These are phyloP conservation scores for Cnemophilus loriae DNA, from an alignment of 2,113 vertebrate species.

Conservation along the genomic window DNA sequence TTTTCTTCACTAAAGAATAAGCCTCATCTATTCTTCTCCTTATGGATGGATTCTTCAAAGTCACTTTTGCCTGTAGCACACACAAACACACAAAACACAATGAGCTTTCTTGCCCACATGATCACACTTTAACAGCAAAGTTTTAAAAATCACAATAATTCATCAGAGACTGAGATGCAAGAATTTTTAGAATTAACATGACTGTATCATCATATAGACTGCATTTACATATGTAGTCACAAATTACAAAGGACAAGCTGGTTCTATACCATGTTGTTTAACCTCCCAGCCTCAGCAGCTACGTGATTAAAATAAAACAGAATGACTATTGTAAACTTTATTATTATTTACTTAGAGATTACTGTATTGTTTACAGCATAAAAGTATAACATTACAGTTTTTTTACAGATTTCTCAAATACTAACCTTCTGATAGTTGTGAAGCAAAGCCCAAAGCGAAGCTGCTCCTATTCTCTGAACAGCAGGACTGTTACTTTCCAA, in stretches of 20 bases:
- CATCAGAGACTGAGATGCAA: background rate
- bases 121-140: background rate
- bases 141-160: background rate
- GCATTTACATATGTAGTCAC: background rate
- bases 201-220: background rate
- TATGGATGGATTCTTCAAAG: constrained; percentile 88
- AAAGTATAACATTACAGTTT: background rate
- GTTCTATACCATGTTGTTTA: background rate
- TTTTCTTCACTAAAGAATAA: constrained; percentile 75
- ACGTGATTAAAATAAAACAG: background rate
- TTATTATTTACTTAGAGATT: background rate
- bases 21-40: constrained; percentile 86
- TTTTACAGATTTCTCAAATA: background rate
- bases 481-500: constrained; percentile 78
- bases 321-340: background rate
- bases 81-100: background rate
- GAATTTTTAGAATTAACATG: background rate
- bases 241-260: background rate
- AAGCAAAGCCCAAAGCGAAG: constrained; percentile 90
- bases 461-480: constrained; percentile 82
- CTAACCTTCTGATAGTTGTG: constrained; percentile 92
- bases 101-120: background rate
- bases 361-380: background rate
- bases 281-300: background rate
- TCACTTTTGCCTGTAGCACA: constrained; percentile 84